Percentiles rank a stretch among this genome's conserved stretches.
These are phyloP conservation scores for Sardinella longiceps DNA, from an alignment of 2,797 vertebrate genomes.

Conservation along the genomic window DNA sequence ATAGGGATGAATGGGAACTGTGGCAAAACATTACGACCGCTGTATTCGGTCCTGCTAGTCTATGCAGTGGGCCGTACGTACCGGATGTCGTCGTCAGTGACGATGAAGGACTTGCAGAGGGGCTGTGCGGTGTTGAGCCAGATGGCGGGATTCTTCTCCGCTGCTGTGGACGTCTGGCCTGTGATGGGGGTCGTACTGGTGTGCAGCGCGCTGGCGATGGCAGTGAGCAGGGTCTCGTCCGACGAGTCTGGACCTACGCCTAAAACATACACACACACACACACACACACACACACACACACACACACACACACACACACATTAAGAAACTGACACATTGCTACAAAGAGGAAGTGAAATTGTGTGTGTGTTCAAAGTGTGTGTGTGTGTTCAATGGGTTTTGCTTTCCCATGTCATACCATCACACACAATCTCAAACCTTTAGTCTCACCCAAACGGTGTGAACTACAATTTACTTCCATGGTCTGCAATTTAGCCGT, in stretches of 20 bases:
- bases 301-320: neutral
- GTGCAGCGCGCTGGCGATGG: slow-evolving; percentile 91
- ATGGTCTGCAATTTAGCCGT: neutral
- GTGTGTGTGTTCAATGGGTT: neutral
- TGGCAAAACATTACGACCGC: too few species aligned
- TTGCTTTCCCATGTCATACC: neutral
- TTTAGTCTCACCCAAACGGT: neutral
- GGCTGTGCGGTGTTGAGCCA: slow-evolving; percentile 92
- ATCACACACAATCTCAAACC: neutral
- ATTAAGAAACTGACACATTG: neutral
- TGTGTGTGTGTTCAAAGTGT: too few species aligned
- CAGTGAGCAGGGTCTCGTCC: slow-evolving; percentile 84
- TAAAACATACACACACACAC: slow-evolving; percentile 51
- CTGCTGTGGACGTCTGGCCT: slow-evolving; percentile 85
- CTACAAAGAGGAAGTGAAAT: too few species aligned
- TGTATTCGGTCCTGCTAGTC: too few species aligned
- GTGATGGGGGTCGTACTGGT: slow-evolving; percentile 88
- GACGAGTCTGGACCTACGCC: slow-evolving; percentile 87
- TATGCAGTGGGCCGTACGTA: slow-evolving; percentile 65
- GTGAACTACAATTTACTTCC: neutral
- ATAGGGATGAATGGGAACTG: too few species aligned
- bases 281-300: neutral
- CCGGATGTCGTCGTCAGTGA: slow-evolving; percentile 93
- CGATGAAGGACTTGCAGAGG: slow-evolving; percentile 88
- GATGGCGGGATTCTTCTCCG: slow-evolving; percentile 91